These are phyloP conservation scores for Macroteleia sp. DNA, from an alignment of 2,888 invertebrate genomes.

Conservation along the genomic window DNA sequence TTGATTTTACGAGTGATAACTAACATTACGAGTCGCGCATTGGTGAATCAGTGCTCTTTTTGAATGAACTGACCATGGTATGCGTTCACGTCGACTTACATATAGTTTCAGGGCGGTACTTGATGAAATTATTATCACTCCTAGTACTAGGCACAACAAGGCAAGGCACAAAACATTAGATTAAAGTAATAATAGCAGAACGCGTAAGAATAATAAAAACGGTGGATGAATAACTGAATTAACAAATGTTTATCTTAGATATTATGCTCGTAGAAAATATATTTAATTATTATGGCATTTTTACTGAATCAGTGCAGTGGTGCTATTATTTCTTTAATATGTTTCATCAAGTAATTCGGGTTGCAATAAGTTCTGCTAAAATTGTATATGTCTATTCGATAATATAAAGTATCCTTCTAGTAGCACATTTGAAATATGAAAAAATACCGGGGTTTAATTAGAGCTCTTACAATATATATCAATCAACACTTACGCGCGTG, in stretches of 20 bases:
- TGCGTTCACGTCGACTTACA: slow-evolving; percentile 66
- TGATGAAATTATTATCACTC: slow-evolving; percentile 80
- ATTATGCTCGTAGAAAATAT: too few relatives aligned
- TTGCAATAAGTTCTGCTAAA: slow-evolving; percentile 49
- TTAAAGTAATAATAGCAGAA: slow-evolving; percentile 24
- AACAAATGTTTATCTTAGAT: too few relatives aligned
- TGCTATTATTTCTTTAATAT: slow-evolving; percentile 19
- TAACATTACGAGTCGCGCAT: slow-evolving; percentile 46
- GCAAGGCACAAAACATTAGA: slow-evolving; percentile 69
- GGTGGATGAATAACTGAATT: too few relatives aligned
- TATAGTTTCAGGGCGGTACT: slow-evolving; percentile 67
- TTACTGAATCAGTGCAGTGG: too few relatives aligned
- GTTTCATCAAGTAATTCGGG: slow-evolving; percentile 40
- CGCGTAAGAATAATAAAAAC: too few relatives aligned
- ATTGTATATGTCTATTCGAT: slow-evolving; percentile 73
- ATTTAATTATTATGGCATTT: too few relatives aligned
- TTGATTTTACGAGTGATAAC: slow-evolving; percentile 47
- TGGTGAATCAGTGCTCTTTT: slow-evolving; percentile 32
- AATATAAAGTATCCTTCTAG: slow-evolving; percentile 67
- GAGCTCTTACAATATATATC: slow-evolving; percentile 33
- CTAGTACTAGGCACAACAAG: slow-evolving; percentile 79
- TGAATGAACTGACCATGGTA: slow-evolving; percentile 53
- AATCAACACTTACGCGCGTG: slow-evolving; percentile 37
- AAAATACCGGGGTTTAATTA: slow-evolving; percentile 20
- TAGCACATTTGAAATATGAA: slow-evolving; percentile 47